These are phyloP conservation scores for Luehdorfia chinensis DNA, from an alignment of 1,140 invertebrate genomes.

Conservation along the genomic window DNA sequence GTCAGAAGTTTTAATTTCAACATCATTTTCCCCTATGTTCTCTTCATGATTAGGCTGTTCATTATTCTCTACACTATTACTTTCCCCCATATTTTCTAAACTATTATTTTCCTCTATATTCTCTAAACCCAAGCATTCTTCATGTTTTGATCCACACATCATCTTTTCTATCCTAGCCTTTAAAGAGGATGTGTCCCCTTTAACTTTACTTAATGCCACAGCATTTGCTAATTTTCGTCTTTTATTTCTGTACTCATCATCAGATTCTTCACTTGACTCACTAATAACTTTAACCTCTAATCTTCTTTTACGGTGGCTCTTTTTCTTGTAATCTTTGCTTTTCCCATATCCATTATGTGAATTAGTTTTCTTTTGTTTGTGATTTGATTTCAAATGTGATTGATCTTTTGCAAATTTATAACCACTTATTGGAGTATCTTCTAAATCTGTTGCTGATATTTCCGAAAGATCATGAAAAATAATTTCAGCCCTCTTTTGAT, in stretches of 20 bases:
- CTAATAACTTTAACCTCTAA: constrained; percentile 30
- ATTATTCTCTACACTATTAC: constrained; percentile 2
- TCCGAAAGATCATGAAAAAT: constrained; percentile 38
- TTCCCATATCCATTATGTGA: constrained; percentile 24
- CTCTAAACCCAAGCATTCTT: background rate
- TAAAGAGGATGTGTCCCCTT: constrained; percentile 53
- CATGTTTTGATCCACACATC: constrained; percentile 34
- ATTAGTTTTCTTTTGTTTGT: constrained; percentile 42
- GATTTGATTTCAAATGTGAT: constrained; percentile 32
- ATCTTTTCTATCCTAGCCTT: constrained; percentile 60
- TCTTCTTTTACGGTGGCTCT: constrained; percentile 36
- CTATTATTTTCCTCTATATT: constrained; percentile 10
- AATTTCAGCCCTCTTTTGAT: constrained; percentile 28
- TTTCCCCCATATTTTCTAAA: constrained; percentile 10
- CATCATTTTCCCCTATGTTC: constrained; percentile 2
- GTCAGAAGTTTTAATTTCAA: constrained; percentile 14
- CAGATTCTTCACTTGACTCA: constrained; percentile 61
- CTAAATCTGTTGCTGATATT: constrained; percentile 43
- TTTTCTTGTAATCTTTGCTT: constrained; percentile 47
- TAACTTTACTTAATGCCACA: constrained; percentile 45
- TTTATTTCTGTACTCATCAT: constrained; percentile 66
- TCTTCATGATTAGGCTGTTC: constrained; percentile 7
- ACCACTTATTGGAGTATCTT: constrained; percentile 34
- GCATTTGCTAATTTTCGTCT: constrained; percentile 60
- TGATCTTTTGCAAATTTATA: constrained; percentile 29